phyloP scores from a whole-genome alignment of 2,888 invertebrate species.

The Lacanobia oleracea region DNA sequence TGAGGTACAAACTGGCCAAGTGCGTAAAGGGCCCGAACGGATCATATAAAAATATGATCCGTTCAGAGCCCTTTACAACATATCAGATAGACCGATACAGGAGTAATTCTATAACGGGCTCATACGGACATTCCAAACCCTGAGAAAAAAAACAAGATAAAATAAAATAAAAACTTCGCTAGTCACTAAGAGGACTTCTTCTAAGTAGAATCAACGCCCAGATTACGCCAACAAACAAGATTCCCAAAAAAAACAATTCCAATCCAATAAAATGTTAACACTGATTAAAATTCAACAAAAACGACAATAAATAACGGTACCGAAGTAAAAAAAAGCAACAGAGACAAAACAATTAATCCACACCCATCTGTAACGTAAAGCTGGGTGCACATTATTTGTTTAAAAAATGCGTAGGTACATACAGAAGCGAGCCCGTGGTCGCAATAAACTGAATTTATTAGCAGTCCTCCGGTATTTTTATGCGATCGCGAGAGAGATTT shows the following conservation, averaged over 20 bases:
- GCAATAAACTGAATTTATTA: conserved; percentile 83
- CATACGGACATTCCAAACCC: too few species aligned
- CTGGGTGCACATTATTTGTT: conserved; percentile 65
- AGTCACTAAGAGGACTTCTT: not conserved
- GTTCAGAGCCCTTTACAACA: too few species aligned
- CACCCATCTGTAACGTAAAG: conserved; percentile 66
- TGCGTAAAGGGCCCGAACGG: too few species aligned
- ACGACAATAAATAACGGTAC: conserved; percentile 53
- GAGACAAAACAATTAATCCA: conserved; percentile 65
- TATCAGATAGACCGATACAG: too few species aligned
- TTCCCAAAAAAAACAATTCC: conserved; percentile 24
- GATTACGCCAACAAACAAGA: conserved; percentile 4
- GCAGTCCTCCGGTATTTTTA: conserved; percentile 76
- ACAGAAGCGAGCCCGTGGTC: conserved; percentile 66
- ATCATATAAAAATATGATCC: too few species aligned
- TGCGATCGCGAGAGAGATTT: conserved; percentile 79
- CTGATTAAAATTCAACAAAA: conserved; percentile 56
- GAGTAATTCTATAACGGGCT: too few species aligned
- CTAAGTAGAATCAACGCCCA: not conserved
- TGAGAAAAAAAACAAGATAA: not conserved
- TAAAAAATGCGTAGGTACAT: conserved; percentile 56
- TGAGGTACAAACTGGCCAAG: too few species aligned
- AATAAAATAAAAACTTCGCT: not conserved
- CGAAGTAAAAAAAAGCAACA: conserved; percentile 49
- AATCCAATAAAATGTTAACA: conserved; percentile 41